Base-by-base conservation (phyloP, 2,113 vertebrate species). In the Tachysurus fulvidraco region DNA sequence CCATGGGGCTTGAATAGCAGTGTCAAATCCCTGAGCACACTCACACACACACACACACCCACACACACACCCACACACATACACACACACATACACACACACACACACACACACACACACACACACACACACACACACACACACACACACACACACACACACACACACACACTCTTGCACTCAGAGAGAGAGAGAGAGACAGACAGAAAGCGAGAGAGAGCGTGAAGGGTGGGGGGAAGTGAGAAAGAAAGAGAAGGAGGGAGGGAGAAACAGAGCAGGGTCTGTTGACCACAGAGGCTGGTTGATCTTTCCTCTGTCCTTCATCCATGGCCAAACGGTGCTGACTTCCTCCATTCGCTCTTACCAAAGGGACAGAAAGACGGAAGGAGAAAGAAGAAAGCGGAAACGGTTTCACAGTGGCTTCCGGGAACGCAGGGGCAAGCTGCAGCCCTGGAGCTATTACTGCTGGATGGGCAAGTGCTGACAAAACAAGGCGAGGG, bases 11-110 rank as follows among this genome's bases (percentile, higher is more conserved):
- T 96, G 95, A 95, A 96, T 96, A 96, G 95, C 95, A 95, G 94
- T 96, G 95, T 96, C 95, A 96, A 96, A 96, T 96, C 95, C 95
- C 95, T 95, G 91, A 94, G 94, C 95, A 95, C 93, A 95, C 94
- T 95, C 91, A 94, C 94, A 93, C 94, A 94, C 93, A 91, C 92
- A 87, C 80, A 79, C 81, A 83, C 86, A 77, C 76, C 73, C 85
- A 93, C 94, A 94, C 93, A 90, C 92, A 83, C 79, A 77, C 76
- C 54, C 86, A 77, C 82, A 77, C 92, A 83, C 79, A 77, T 67
- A 60, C 88, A 77, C 82, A 77, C 88, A 94, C 93, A 90, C 92
- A 83, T 73, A 77, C 76, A 60, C 86, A 77, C 82, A 77, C 92
- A 83, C 79, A 77, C 76, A 60, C 88, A 77, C 82, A 77, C 88